Conservation (phyloP, 2,888 invertebrate species). For the Leptogaster cylindrica region DNA sequence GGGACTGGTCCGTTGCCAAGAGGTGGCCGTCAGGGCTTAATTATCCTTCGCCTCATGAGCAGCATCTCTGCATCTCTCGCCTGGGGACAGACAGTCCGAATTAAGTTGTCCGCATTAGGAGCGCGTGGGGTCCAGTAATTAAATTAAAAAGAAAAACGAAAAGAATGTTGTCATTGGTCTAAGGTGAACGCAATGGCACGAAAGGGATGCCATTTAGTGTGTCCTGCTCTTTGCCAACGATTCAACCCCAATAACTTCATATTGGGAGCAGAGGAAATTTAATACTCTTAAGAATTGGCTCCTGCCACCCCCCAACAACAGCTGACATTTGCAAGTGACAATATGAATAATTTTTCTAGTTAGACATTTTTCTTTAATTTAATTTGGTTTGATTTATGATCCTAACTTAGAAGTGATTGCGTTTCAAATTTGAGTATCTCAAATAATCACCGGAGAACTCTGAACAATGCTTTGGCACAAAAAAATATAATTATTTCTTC, state of each 20-base stretch:
- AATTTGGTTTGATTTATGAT: conserved; percentile 34
- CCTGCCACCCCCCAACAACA: conserved; percentile 7
- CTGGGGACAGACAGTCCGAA: conserved; percentile 17
- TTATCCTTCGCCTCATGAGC: conserved; percentile 28
- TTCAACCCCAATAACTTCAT: conserved; percentile 10
- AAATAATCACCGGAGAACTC: no score
- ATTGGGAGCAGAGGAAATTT: neutral
- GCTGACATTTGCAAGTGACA: conserved; percentile 37
- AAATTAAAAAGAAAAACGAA: conserved; percentile 35
- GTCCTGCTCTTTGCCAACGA: neutral
- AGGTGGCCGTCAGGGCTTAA: conserved; percentile 12
- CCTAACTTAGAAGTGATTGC: conserved; percentile 14
- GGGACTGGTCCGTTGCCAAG: neutral
- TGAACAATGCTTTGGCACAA: no score
- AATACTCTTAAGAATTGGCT: conserved; percentile 16
- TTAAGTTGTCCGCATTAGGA: conserved; percentile 30
- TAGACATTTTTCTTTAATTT: conserved; percentile 34
- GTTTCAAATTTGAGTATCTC: neutral
- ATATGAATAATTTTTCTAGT: conserved; percentile 36
- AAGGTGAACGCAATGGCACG: neutral
- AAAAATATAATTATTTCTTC: no score
- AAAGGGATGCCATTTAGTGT: conserved; percentile 1
- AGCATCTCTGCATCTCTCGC: no score
- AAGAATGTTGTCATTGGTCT: conserved; percentile 35
- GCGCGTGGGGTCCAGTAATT: conserved; percentile 36